phyloP scores from a whole-genome alignment of 2,888 invertebrate genomes.

The Polydrusus pterygomalis region DNA sequence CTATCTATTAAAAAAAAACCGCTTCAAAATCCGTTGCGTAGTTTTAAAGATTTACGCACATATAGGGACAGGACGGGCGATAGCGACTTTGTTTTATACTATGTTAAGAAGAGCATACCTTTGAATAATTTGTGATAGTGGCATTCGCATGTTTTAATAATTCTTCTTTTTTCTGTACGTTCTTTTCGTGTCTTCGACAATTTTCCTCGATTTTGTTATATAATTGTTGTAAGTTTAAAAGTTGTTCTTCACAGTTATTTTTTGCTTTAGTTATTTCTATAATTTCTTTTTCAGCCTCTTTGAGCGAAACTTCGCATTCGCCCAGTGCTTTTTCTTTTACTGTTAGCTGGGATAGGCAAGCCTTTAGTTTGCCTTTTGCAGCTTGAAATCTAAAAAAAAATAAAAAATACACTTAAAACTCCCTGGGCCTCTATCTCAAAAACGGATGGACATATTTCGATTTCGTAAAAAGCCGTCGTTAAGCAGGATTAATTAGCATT shows the following conservation, averaged over 20 bases:
- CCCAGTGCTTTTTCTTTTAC: slow-evolving; percentile 60
- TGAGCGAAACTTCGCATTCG: slow-evolving; percentile 60
- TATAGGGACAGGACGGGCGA: no score
- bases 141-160: slow-evolving; percentile 61
- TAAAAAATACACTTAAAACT: no score
- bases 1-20: no score
- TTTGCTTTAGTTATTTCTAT: slow-evolving; percentile 57
- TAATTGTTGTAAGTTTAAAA: slow-evolving; percentile 61
- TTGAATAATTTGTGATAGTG: slow-evolving; percentile 63
- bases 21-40: no score
- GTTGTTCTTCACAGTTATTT: slow-evolving; percentile 61
- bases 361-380: slow-evolving; percentile 61
- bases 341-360: slow-evolving; percentile 57
- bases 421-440: no score
- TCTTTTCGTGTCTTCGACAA: slow-evolving; percentile 65
- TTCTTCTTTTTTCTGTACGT: slow-evolving; percentile 66
- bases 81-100: no score
- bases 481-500: no score
- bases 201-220: slow-evolving; percentile 66
- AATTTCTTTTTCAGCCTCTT: slow-evolving; percentile 55
- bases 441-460: no score
- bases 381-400: slow-evolving; percentile 58
- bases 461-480: no score
- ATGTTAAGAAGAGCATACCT: slow-evolving; percentile 64
- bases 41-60: no score